A percentile compares a stretch with the other conserved stretches of the same genome.
These are phyloP conservation scores for Pocillopora damicornis DNA, from an alignment of 64 coral and sea anemone species.

Conservation along the genomic window DNA sequence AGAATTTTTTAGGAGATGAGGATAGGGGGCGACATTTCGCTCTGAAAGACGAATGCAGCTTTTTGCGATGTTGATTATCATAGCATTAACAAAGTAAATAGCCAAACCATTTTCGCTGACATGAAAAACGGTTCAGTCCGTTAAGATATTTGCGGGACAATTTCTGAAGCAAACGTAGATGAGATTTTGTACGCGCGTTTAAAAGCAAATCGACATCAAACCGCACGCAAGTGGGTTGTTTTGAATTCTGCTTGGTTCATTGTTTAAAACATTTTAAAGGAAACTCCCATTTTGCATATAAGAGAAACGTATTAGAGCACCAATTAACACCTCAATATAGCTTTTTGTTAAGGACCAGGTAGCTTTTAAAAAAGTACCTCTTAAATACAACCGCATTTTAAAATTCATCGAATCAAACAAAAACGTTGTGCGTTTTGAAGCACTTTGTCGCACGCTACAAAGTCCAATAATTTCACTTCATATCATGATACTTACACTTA, in stretches of 20 bases:
- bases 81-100: constrained; percentile 23
- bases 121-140: not conserved
- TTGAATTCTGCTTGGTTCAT: not conserved
- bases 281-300: constrained; percentile 24
- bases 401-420: constrained; percentile 4
- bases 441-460: not conserved
- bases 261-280: constrained; percentile 35
- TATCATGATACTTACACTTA: not conserved
- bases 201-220: not conserved
- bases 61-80: constrained; percentile 9
- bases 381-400: constrained; percentile 5
- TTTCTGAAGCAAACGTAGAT: not conserved
- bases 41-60: not conserved
- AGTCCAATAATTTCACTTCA: not conserved
- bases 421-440: too few species aligned
- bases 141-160: not conserved
- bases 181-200: not conserved
- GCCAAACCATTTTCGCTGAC: constrained; percentile 2
- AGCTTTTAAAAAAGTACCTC: constrained; percentile 5
- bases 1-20: not conserved
- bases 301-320: constrained; percentile 4
- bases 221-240: not conserved
- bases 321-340: constrained; percentile 40
- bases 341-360: constrained; percentile 5
- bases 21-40: not conserved